A percentile compares a stretch with the other conserved stretches of the same genome.
Conservation (phyloP, 2,888 invertebrate species). For the Leucoptera coffeella region DNA sequence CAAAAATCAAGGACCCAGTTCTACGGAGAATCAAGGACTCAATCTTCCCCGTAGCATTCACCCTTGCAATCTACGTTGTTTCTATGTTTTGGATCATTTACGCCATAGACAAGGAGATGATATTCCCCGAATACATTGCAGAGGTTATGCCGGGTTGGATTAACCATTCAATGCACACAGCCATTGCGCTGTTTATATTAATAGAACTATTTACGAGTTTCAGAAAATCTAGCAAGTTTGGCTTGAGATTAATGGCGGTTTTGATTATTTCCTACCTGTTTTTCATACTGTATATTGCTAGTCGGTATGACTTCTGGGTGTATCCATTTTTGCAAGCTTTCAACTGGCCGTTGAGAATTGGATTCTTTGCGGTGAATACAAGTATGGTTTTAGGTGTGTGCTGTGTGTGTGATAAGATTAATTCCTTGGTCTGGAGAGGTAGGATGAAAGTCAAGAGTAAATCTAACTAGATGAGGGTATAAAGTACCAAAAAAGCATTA, state of each 20-base stretch:
- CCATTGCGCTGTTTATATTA: slow-evolving; percentile 68
- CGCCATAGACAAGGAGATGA: slow-evolving; percentile 77
- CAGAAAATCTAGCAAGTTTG: slow-evolving; percentile 55
- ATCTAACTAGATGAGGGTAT: no score
- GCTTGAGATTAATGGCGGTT: slow-evolving; percentile 52
- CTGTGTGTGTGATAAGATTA: slow-evolving; percentile 64
- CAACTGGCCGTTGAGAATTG: slow-evolving; percentile 58
- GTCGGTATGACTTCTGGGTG: slow-evolving; percentile 85
- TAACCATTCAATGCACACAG: slow-evolving; percentile 84
- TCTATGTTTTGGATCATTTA: slow-evolving; percentile 82
- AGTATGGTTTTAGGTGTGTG: slow-evolving; percentile 56
- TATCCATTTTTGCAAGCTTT: slow-evolving; percentile 81
- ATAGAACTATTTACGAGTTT: slow-evolving; percentile 67
- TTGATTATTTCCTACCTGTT: no score
- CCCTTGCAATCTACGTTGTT: slow-evolving; percentile 75
- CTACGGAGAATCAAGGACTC: slow-evolving; percentile 62
- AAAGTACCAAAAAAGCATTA: no score
- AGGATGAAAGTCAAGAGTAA: slow-evolving; percentile 10
- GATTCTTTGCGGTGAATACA: slow-evolving; percentile 61
- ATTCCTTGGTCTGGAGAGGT: slow-evolving; percentile 59
- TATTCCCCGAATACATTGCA: slow-evolving; percentile 75
- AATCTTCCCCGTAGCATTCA: slow-evolving; percentile 64
- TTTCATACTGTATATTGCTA: slow-evolving; percentile 5
- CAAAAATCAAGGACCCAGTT: slow-evolving; percentile 51
- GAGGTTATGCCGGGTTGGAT: slow-evolving; percentile 80